phyloP scores from a whole-genome alignment of 1,140 invertebrate species.

The Rhagoletis zephyria region DNA sequence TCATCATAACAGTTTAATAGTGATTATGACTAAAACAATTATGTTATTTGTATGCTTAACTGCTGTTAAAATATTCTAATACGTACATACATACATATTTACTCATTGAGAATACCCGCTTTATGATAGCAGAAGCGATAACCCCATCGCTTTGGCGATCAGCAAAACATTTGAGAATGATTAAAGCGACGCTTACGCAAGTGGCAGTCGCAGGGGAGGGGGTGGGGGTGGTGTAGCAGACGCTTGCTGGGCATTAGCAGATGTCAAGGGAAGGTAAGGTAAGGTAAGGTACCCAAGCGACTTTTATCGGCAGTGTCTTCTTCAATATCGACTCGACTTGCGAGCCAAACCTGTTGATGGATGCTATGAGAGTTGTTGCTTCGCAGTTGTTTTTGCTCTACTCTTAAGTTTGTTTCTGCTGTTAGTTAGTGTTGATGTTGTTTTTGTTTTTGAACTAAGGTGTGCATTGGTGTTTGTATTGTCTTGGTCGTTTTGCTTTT shows the following conservation, averaged over 20 bases:
- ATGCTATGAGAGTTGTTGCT: not conserved
- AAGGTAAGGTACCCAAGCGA: not conserved
- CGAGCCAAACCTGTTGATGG: constrained; percentile 12
- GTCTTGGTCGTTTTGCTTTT: not conserved
- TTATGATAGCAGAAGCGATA: not conserved
- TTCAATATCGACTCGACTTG: not conserved
- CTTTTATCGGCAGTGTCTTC: not conserved
- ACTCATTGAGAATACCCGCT: not conserved
- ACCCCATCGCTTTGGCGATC: not conserved
- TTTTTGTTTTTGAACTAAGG: not conserved
- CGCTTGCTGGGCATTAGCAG: too few species aligned
- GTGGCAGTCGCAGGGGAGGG: not conserved
- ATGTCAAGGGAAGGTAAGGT: too few species aligned
- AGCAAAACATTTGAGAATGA: not conserved
- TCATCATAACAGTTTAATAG: not conserved
- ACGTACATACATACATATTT: not conserved
- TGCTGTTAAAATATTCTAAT: not conserved
- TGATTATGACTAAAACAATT: not conserved
- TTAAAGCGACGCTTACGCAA: not conserved
- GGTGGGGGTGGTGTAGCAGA: too few species aligned
- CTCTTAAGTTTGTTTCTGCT: constrained; percentile 3
- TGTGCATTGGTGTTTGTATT: not conserved
- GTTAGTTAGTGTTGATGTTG: not conserved
- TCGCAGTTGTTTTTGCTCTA: not conserved
- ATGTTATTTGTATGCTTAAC: not conserved